Conservation (phyloP, 92 coral and sea anemone genomes). For the Epizoanthus illoricatus region DNA sequence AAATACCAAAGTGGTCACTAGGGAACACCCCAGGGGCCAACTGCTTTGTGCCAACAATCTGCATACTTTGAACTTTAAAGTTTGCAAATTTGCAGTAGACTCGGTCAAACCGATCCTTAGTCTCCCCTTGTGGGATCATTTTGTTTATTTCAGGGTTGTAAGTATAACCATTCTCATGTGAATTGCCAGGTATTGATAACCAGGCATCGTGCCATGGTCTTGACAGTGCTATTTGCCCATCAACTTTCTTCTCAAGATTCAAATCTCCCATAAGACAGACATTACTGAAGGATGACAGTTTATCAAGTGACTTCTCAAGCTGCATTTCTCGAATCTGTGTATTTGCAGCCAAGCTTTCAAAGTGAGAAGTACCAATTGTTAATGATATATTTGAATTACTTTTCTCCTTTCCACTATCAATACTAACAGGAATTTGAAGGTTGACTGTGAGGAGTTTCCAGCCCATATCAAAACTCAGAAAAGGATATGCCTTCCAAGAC, state of each 20-base stretch:
- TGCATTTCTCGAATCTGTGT: constrained; percentile 58
- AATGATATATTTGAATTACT: constrained; percentile 2
- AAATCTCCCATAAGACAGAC: constrained; percentile 80
- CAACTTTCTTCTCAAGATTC: constrained; percentile 58
- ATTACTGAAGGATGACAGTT: constrained; percentile 45
- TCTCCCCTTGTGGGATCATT: constrained; percentile 37
- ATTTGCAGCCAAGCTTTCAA: constrained; percentile 50
- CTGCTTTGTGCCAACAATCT: constrained; percentile 38
- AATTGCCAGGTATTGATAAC: constrained; percentile 51
- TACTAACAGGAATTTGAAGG: constrained; percentile 18
- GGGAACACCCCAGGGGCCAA: constrained; percentile 46
- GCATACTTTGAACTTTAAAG: constrained; percentile 49
- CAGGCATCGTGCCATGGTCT: constrained; percentile 66
- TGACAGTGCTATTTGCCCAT: constrained; percentile 68
- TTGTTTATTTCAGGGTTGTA: constrained; percentile 55
- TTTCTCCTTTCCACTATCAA: neutral
- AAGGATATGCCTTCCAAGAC: constrained; percentile 58
- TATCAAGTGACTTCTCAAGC: constrained; percentile 44
- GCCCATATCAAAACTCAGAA: constrained; percentile 50
- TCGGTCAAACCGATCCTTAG: constrained; percentile 64
- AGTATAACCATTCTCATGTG: constrained; percentile 64
- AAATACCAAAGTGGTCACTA: constrained; percentile 75
- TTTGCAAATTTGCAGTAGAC: constrained; percentile 65
- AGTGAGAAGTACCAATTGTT: constrained; percentile 69
- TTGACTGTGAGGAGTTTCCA: constrained; percentile 62